A percentile compares a stretch with the other conserved stretches of the same genome.
phyloP scores from a whole-genome alignment of 2,113 vertebrate genomes.

The Atherinomorus stipes region DNA sequence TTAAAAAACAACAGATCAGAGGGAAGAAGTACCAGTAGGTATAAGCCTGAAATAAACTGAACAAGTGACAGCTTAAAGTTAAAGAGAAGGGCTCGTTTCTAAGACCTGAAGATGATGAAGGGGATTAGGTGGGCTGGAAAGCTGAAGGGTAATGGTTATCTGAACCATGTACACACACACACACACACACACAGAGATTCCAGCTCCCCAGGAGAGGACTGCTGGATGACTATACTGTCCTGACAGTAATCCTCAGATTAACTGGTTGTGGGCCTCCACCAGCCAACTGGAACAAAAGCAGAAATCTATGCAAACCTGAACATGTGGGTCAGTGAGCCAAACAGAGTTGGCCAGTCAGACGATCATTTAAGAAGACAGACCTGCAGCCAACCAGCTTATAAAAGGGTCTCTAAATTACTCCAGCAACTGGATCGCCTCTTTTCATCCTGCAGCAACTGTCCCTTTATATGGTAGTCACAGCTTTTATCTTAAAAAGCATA shows the following conservation, averaged over 20 bases:
- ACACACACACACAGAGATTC: conserved; percentile 59
- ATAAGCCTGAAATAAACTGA: neutral
- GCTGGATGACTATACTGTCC: conserved; percentile 65
- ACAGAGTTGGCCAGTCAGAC: conserved; percentile 12
- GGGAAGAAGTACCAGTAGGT: neutral
- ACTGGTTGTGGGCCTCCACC: conserved; percentile 59
- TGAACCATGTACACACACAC: conserved; percentile 31
- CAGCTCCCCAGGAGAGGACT: conserved; percentile 58
- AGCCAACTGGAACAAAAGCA: conserved; percentile 54
- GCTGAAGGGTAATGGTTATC: conserved; percentile 15
- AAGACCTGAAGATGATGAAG: conserved; percentile 24
- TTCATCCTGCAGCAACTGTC: neutral
- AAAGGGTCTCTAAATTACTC: neutral
- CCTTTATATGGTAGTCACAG: neutral
- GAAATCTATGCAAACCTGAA: conserved; percentile 45
- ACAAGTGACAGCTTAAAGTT: neutral
- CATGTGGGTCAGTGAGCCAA: conserved; percentile 29
- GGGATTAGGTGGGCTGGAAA: conserved; percentile 29
- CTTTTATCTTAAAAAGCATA: neutral
- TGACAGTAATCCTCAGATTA: conserved; percentile 81
- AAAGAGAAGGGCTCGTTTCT: neutral
- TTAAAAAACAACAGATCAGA: neutral
- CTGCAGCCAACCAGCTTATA: neutral
- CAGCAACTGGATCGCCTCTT: neutral
- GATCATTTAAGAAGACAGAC: conserved; percentile 20